phyloP scores from a whole-genome alignment of 2,113 vertebrate genomes.

The Larimichthys crocea region DNA sequence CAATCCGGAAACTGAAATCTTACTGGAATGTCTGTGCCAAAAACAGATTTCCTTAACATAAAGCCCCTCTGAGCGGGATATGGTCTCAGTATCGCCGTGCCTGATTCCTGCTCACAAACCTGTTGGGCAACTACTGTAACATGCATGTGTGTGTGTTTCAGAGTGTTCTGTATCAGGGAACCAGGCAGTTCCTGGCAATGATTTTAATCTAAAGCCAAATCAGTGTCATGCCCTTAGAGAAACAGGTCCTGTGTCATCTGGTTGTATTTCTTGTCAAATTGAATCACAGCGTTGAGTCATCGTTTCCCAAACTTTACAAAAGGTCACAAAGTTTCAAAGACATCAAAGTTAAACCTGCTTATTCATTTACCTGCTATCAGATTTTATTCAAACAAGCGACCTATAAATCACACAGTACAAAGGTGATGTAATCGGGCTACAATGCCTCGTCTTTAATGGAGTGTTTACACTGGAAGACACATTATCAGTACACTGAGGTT shows the following conservation, averaged over 20 bases:
- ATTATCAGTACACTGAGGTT: constrained; percentile 47
- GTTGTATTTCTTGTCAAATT: not conserved
- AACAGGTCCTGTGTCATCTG: constrained; percentile 9
- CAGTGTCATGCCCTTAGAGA: not conserved
- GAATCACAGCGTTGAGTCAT: constrained; percentile 20
- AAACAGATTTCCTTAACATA: constrained; percentile 50
- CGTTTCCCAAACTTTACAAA: not conserved
- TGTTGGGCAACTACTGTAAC: constrained; percentile 36
- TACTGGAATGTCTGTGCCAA: constrained; percentile 51
- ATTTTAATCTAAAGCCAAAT: constrained; percentile 35
- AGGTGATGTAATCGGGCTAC: constrained; percentile 34
- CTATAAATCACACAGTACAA: constrained; percentile 43
- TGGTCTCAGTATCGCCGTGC: constrained; percentile 19
- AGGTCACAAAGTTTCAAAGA: not conserved
- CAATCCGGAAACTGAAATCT: constrained; percentile 62
- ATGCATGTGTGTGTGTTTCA: constrained; percentile 31
- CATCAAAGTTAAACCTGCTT: constrained; percentile 1
- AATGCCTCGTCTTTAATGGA: constrained; percentile 65
- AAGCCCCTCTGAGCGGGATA: constrained; percentile 49
- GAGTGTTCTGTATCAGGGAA: not conserved
- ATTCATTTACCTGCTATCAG: not conserved
- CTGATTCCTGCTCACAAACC: constrained; percentile 48
- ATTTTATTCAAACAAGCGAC: not conserved
- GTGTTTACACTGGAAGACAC: constrained; percentile 37
- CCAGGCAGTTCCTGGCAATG: constrained; percentile 26